Evolutionary conservation across 2,888 invertebrate genomes (phyloP), one percentile per base, ranked within the genome.

Genomic region (Rhogogaster chlorosoma): DNA sequence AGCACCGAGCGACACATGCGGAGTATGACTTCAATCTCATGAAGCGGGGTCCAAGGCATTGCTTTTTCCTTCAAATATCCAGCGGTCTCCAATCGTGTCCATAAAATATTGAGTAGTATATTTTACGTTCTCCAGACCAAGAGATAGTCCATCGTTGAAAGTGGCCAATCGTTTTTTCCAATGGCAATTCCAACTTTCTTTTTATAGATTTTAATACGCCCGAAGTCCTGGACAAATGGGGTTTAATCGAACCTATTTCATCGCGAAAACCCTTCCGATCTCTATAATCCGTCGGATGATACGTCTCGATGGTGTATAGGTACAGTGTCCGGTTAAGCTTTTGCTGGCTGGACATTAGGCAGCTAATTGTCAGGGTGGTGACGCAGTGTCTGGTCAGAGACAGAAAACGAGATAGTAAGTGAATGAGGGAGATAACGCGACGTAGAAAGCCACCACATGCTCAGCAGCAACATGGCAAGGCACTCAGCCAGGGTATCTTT

Each of bases 401-500:
- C 53, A 22, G 77, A 77, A 36, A 77, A n/a, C 1, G 80, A 61
- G 61, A 80, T 45, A n/a, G 80, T 26, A 18, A 18, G 36, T 9
- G 67, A 67, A 83, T 6, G 42, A 64, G 29, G 67, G 67, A 83
- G 64, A 67, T 12, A 57, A 32, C 26, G 61, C 22, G 22, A 57
- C 75, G 75, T 73, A 73, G 75, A 77, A 77, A 49, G 45, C 75
- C 57, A 78, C 78, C 78, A 61, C 78, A 89, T 89, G 89, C 89
- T 85, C 86, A 78, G 85, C 86, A 85, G 85, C 86, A 90, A 92
- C 92, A 92, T 89, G 90, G 90, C 91, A 92, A 92, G 92, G 91
- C 92, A 92, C 92, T 92, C 92, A 92, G 90, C 90, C 90, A 89
- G 91, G 90, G 91, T 90, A 90, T 92, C 92, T 92, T 91, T 92